These are phyloP conservation scores for Aphelenchoides besseyi DNA, from an alignment of 1,140 invertebrate genomes.

Conservation along the genomic window DNA sequence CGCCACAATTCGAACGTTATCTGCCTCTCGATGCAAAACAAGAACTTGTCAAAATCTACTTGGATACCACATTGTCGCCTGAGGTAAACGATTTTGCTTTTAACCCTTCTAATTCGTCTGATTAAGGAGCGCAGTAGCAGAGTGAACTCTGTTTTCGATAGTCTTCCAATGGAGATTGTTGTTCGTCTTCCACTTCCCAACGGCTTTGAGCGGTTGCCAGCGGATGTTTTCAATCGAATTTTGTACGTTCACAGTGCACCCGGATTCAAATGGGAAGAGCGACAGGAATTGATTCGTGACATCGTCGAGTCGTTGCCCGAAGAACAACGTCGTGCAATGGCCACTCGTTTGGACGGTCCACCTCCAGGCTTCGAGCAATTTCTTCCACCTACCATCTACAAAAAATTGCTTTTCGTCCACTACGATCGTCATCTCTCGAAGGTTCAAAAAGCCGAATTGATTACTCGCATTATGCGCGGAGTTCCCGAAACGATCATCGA, in stretches of 20 bases:
- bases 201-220: not conserved
- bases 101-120: no score
- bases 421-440: not conserved
- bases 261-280: not conserved
- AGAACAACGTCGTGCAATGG: not conserved
- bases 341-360: not conserved
- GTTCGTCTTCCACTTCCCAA: not conserved
- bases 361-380: not conserved
- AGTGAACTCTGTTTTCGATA: not conserved
- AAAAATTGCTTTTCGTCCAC: slow-evolving; percentile 1
- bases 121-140: not conserved
- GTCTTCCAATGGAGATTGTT: not conserved
- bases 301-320: slow-evolving; percentile 14
- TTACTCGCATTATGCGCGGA: slow-evolving; percentile 3
- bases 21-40: not conserved
- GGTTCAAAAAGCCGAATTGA: not conserved
- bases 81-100: no score
- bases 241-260: slow-evolving; percentile 2
- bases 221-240: not conserved
- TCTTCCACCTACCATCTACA: slow-evolving; percentile 9
- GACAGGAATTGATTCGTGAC: not conserved
- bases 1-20: not conserved
- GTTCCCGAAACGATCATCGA: not conserved
- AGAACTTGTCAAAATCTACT: not conserved
- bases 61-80: not conserved